Percentiles rank a stretch among this genome's conserved stretches.
Conservation (phyloP, 2,113 vertebrate species). For the Bos javanicus region DNA sequence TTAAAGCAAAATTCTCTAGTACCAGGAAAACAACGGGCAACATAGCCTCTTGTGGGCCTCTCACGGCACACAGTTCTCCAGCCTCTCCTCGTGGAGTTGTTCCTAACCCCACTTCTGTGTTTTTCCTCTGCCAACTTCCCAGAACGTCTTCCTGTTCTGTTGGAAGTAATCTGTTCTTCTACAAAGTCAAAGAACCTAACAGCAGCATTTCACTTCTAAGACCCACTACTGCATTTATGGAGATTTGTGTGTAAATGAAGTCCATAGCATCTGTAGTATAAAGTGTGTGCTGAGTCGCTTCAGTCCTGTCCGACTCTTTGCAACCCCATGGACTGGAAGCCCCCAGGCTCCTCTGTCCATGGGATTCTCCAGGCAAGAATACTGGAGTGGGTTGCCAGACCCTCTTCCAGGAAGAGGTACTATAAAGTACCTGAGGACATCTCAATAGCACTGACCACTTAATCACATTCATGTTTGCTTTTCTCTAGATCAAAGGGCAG, state of each 20-base stretch:
- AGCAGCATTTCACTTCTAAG: background rate
- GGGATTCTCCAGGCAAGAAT: background rate
- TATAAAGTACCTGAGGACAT: background rate
- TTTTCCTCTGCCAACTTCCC: background rate
- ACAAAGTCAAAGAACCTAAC: background rate
- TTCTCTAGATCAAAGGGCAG: background rate
- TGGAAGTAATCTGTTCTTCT: background rate
- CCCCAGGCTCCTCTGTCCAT: background rate
- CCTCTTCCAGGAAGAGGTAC: background rate
- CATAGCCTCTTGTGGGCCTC: fast-evolving
- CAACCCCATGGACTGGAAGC: background rate
- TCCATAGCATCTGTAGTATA: background rate
- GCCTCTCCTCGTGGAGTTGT: background rate
- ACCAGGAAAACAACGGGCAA: background rate
- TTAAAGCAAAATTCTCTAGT: background rate
- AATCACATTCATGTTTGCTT: background rate
- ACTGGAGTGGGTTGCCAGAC: background rate
- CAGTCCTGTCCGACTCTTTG: background rate
- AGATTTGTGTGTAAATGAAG: background rate
- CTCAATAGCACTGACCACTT: too few species aligned
- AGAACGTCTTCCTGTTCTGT: background rate
- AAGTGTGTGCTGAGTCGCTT: background rate
- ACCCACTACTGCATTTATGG: too few species aligned
- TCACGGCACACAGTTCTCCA: background rate
- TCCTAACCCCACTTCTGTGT: background rate